These are phyloP conservation scores for Trachemys scripta DNA, from an alignment of 2,113 vertebrate genomes.

Conservation along the genomic window DNA sequence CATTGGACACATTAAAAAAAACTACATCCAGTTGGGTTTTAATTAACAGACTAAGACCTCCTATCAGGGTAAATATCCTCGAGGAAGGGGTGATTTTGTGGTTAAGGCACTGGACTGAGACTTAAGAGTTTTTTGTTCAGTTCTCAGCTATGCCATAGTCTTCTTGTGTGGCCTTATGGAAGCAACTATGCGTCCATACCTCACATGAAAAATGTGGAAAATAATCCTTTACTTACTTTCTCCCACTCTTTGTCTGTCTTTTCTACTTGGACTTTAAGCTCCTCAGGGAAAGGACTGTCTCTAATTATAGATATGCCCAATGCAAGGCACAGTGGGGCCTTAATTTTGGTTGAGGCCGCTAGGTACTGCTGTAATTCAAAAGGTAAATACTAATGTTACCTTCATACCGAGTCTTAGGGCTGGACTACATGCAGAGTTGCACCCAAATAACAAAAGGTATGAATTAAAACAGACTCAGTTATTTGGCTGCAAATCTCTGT, in stretches of 20 bases:
- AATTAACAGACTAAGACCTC: not conserved
- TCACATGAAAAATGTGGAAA: not conserved
- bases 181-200: not conserved
- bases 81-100: not conserved
- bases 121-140: not conserved
- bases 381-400: not conserved
- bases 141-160: not conserved
- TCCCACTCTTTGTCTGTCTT: not conserved
- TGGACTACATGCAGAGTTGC: too few relatives aligned
- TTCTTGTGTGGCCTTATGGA: not conserved
- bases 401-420: not conserved
- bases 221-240: not conserved
- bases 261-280: not conserved
- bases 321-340: not conserved
- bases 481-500: not conserved
- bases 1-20: not conserved
- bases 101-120: not conserved
- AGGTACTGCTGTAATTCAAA: not conserved
- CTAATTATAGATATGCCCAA: rapidly evolving
- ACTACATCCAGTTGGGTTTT: not conserved
- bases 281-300: not conserved
- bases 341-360: not conserved
- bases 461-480: not conserved
- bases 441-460: not conserved
- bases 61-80: not conserved